Conservation (phyloP, 2,888 invertebrate species). For the Crematogaster levior region DNA sequence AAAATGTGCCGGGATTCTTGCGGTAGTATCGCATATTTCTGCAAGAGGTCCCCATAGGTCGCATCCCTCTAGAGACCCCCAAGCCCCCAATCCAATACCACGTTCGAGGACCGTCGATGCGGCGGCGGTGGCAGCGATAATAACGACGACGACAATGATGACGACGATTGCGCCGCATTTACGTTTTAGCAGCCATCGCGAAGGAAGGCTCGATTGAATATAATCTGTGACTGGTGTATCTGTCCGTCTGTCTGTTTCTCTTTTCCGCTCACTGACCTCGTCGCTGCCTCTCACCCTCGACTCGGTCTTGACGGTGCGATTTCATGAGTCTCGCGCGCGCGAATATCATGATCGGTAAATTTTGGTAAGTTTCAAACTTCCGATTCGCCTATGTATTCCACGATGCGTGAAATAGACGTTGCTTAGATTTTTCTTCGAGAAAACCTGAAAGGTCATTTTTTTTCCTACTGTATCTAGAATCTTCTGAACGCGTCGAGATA, state of each 20-base stretch:
- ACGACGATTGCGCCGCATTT: slow-evolving; percentile 1
- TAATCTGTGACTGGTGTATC: not conserved
- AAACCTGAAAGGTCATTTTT: not conserved
- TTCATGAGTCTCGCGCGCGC: not conserved
- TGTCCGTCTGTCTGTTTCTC: not conserved
- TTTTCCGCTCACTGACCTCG: not conserved
- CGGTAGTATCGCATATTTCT: not conserved
- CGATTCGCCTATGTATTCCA: too few species aligned
- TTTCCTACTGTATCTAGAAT: too few species aligned
- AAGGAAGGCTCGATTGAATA: not conserved
- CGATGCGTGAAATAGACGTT: not conserved
- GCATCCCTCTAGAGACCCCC: not conserved
- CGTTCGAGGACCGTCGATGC: not conserved
- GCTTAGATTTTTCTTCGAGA: not conserved
- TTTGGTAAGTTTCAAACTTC: not conserved
- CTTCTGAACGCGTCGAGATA: not conserved
- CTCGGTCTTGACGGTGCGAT: not conserved
- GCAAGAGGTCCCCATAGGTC: not conserved
- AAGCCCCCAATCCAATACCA: not conserved
- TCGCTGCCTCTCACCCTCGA: not conserved
- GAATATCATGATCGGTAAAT: not conserved
- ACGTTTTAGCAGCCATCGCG: slow-evolving; percentile 12
- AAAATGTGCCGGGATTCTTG: not conserved
- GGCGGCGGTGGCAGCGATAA: not conserved
- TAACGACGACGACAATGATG: not conserved